These are phyloP conservation scores for Kryptolebias marmoratus DNA, from an alignment of 2,113 vertebrate species.

Conservation along the genomic window DNA sequence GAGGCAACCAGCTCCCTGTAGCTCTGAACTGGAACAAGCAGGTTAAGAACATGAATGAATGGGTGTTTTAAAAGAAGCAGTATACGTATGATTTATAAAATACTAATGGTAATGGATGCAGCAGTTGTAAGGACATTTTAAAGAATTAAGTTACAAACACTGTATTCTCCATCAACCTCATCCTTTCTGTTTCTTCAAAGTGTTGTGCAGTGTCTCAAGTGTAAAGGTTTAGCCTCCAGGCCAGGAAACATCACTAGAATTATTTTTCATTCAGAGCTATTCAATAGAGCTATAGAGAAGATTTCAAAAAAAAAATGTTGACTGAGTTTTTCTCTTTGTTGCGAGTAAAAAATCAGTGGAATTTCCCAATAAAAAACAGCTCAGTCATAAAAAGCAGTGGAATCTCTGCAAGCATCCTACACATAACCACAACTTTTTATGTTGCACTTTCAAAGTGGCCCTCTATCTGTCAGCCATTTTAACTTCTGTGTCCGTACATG, in stretches of 20 bases:
- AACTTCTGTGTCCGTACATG: conserved; percentile 8
- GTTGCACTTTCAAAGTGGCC: neutral
- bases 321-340: neutral
- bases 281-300: neutral
- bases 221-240: neutral
- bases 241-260: neutral
- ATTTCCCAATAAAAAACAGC: neutral
- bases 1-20: too few relatives aligned
- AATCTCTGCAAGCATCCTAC: conserved; percentile 21
- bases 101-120: neutral
- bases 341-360: too few relatives aligned
- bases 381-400: neutral
- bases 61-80: neutral
- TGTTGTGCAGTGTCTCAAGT: neutral
- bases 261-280: neutral
- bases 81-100: neutral
- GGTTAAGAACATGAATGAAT: neutral
- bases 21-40: too few relatives aligned
- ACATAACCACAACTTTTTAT: conserved; percentile 14
- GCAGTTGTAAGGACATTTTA: neutral
- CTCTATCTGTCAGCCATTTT: neutral
- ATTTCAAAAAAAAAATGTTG: neutral
- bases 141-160: neutral
- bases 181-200: neutral
- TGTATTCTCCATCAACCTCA: neutral